These are phyloP conservation scores for Caligus rogercresseyi DNA, from an alignment of 1,140 invertebrate genomes.

Conservation along the genomic window DNA sequence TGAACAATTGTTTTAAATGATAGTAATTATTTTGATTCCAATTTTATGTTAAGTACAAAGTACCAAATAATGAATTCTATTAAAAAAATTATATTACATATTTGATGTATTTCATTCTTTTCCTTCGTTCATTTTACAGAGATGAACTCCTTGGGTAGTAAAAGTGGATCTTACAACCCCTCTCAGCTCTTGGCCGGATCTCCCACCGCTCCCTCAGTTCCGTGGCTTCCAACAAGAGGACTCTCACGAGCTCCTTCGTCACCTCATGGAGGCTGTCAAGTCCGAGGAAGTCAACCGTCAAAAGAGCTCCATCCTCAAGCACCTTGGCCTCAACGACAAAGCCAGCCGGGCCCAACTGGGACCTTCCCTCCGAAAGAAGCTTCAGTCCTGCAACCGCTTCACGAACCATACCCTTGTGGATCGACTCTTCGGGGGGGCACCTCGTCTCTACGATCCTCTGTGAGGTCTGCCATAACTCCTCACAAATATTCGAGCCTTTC, in stretches of 20 bases:
- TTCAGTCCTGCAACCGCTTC: not conserved
- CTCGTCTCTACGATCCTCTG: constrained; percentile 71
- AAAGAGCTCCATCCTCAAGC: constrained; percentile 49
- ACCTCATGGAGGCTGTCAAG: constrained; percentile 60
- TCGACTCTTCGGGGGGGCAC: constrained; percentile 65
- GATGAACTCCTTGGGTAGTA: constrained; percentile 35
- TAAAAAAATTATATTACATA: no score
- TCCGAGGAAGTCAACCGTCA: constrained; percentile 46
- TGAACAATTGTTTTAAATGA: no score
- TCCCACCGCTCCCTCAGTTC: constrained; percentile 60
- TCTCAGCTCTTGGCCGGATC: constrained; percentile 51
- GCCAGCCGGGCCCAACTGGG: constrained; percentile 43
- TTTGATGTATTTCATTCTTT: no score
- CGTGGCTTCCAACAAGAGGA: constrained; percentile 89
- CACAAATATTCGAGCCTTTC: constrained; percentile 73
- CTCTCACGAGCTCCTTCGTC: constrained; percentile 51
- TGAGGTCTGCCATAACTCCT: constrained; percentile 65
- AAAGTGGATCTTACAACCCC: constrained; percentile 38
- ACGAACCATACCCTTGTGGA: constrained; percentile 58
- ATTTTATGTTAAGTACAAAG: no score
- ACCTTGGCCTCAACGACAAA: constrained; percentile 46
- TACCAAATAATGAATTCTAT: no score
- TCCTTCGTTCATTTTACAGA: constrained; percentile 29
- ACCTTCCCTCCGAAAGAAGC: not conserved
- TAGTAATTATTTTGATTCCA: no score